A percentile compares a stretch with the other conserved stretches of the same genome.
Evolutionary conservation across 2,797 vertebrate species (phyloP).

Genomic region (Paedocypris micromegethes): DNA sequence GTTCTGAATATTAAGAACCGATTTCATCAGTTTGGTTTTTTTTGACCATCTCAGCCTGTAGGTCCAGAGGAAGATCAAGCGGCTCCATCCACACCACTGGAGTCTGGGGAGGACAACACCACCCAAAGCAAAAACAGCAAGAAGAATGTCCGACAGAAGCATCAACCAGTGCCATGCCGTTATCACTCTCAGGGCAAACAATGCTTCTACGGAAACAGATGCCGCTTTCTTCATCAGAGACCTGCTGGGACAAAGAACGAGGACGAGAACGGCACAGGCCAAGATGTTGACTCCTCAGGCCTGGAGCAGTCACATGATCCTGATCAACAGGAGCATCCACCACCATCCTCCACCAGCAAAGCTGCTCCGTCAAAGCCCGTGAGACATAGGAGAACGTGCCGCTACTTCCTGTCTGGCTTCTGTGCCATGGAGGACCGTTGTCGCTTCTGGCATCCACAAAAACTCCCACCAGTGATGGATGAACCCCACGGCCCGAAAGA

Average conservation of each 20-base stretch:
- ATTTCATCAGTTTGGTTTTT: not conserved
- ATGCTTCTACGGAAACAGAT: conserved; percentile 71
- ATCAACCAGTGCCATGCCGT: conserved; percentile 58
- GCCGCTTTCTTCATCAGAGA: conserved; percentile 68
- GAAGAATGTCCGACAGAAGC: conserved; percentile 1
- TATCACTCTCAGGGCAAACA: conserved; percentile 71
- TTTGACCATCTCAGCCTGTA: conserved; percentile 28
- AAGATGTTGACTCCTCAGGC: conserved; percentile 7
- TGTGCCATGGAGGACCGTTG: conserved; percentile 75
- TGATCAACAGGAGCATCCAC: conserved; percentile 9
- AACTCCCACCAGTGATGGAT: conserved; percentile 46
- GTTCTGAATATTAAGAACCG: too few species aligned
- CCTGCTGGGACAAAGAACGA: conserved; percentile 39
- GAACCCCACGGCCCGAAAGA: conserved; percentile 9
- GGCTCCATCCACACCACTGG: not conserved
- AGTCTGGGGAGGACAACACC: conserved; percentile 39
- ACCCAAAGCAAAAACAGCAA: conserved; percentile 15
- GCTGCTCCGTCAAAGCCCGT: conserved; percentile 19
- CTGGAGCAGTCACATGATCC: not conserved
- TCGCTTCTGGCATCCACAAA: conserved; percentile 72
- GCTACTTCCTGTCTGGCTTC: conserved; percentile 74
- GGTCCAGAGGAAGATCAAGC: conserved; percentile 47
- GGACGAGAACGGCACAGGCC: conserved; percentile 34
- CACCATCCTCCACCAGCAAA: conserved; percentile 22
- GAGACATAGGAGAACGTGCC: conserved; percentile 55